These are phyloP conservation scores for Molossus molossus DNA, from an alignment of 2,797 vertebrate species.

Conservation along the genomic window DNA sequence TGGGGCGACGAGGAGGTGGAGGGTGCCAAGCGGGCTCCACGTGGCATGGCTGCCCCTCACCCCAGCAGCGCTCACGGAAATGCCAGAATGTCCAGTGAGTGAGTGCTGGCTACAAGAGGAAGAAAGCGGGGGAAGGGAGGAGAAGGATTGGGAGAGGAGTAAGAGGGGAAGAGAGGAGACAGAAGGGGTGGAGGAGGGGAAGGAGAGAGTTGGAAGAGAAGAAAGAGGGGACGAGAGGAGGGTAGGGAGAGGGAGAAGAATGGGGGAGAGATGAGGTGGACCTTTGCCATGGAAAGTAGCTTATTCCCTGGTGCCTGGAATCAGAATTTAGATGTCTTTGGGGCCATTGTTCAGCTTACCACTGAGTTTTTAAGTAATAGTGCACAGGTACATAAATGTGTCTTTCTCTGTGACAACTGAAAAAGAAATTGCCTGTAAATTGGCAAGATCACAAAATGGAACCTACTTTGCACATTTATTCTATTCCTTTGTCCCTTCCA, in stretches of 20 bases:
- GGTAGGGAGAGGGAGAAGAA: accelerated
- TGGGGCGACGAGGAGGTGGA: background rate
- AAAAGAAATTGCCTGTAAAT: background rate
- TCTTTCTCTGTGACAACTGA: background rate
- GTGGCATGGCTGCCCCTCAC: accelerated
- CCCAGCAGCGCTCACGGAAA: background rate
- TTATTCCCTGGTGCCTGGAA: background rate
- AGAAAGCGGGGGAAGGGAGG: background rate
- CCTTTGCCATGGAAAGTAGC: background rate
- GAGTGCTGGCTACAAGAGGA: background rate
- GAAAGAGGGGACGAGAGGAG: accelerated
- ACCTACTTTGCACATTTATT: background rate
- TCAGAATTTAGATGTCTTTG: background rate
- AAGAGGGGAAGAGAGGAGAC: no score
- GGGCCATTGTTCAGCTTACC: background rate
- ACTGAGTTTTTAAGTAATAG: background rate
- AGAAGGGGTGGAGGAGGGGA: background rate
- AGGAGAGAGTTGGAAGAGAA: background rate
- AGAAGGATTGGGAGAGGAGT: background rate
- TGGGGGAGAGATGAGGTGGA: background rate
- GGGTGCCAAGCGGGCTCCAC: background rate
- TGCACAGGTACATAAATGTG: background rate
- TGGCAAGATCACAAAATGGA: background rate
- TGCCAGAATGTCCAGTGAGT: background rate
- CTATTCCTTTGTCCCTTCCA: background rate